These are phyloP conservation scores for Mirza zaza DNA, from an alignment of 2,113 vertebrate species.

Conservation along the genomic window DNA sequence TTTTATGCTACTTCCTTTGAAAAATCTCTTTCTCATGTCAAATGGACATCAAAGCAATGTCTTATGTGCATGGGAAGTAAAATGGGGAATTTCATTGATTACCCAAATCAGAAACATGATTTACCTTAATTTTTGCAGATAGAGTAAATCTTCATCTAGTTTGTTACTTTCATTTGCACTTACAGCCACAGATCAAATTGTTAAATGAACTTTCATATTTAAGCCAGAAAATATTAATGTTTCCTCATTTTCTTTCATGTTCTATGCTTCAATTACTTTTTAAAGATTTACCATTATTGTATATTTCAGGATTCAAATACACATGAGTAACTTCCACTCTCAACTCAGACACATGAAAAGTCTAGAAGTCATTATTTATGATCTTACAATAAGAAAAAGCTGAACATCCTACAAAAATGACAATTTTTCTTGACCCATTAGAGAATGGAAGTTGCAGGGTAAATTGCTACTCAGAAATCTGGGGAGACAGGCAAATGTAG, in stretches of 20 bases:
- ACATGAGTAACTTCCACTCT: neutral
- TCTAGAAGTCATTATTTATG: neutral
- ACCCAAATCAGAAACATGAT: neutral
- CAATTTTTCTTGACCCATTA: neutral
- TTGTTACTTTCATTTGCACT: neutral
- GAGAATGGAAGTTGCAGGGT: neutral
- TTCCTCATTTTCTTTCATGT: neutral
- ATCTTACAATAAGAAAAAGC: neutral
- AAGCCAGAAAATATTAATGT: neutral
- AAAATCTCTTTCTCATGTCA: slow-evolving; percentile 60
- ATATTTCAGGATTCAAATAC: slow-evolving; percentile 4
- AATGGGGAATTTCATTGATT: neutral
- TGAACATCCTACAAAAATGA: neutral
- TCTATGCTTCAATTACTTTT: neutral
- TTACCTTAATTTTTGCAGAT: slow-evolving; percentile 2
- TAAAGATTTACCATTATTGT: neutral
- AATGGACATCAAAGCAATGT: neutral
- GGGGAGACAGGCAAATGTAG: neutral
- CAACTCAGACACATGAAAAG: neutral
- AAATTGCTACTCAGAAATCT: neutral
- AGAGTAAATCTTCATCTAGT: neutral
- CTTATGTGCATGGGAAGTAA: neutral
- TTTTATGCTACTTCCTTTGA: slow-evolving; percentile 71
- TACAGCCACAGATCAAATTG: neutral
- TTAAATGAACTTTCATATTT: neutral